Conservation (phyloP, 2,113 vertebrate species). For the Cranoglanis bouderius region DNA sequence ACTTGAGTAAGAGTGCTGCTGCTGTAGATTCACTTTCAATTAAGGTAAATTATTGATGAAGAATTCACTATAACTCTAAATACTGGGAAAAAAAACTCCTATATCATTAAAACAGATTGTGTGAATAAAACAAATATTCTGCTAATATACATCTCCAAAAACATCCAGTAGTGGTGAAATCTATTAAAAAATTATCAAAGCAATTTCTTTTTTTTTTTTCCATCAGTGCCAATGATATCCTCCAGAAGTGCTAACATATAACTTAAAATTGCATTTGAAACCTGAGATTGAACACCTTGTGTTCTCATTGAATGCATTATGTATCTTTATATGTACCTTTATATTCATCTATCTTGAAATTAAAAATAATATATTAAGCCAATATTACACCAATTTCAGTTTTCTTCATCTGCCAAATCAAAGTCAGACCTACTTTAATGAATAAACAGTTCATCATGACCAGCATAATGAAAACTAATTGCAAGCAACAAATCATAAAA, state of each 20-base stretch:
- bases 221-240: not conserved
- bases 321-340: not conserved
- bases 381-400: not conserved
- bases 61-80: not conserved
- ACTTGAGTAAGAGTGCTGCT: not conserved
- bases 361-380: too few species aligned
- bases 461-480: not conserved
- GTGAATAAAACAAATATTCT: not conserved
- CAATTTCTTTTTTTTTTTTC: not conserved
- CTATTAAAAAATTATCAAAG: not conserved
- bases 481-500: not conserved
- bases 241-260: not conserved
- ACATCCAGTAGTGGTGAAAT: not conserved
- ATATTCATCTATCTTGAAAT: not conserved
- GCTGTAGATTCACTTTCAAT: not conserved
- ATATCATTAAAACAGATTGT: not conserved
- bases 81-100: not conserved
- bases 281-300: not conserved
- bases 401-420: not conserved
- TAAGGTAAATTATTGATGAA: not conserved
- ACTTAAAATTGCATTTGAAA: not conserved
- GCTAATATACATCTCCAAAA: not conserved
- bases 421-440: not conserved
- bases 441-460: not conserved
- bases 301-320: not conserved